Evolutionary conservation across 2,797 vertebrate genomes (phyloP), one percentile per base, ranked within the genome.

Genomic region (Sebastes goodei): DNA sequence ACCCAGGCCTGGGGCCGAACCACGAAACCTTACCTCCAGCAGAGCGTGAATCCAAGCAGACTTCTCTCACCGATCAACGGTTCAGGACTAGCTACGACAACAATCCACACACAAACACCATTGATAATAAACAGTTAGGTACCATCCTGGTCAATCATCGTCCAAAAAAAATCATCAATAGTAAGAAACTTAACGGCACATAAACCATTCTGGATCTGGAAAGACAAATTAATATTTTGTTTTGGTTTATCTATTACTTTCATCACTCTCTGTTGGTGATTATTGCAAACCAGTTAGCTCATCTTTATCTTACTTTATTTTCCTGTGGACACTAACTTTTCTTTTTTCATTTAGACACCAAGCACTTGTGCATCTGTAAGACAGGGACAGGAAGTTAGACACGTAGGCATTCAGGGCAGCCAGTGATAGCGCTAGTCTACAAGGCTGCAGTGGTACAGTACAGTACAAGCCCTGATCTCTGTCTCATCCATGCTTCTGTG

Each of bases 1-100:
- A 85, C 84, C 94, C 94, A 91, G 94, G 95, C 96, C 96, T 92
- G 93, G 90, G 92, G 88, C 88, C 60, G 86, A 93, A 93, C 94
- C 87, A 93, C 93, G 77, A 91, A 94, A 93, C 94, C 96, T 97
- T 97, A 97, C 97, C 97, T 98, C 96, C 95, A 96, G 97, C 97
- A 96, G 97, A 97, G 97, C 96, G 96, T 96, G 95, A 97, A 96
- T 97, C 96, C 95, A 97, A 96, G 95, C 97, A 96, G 96, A 97
- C 96, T 95, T 94, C 95, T 97, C 94, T 96, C 94, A 95, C 86
- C 82, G 81, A 93, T 96, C 94, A 88, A 91, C 94, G 89, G 95
- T 97, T 95, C 95, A 95, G 93, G 95, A 97, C 96, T 92, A 86
- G 90, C 88, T 89, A 92, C 52, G 29, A 88, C 89, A 89, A 87